phyloP scores from a whole-genome alignment of 2,113 vertebrate species.

The Cynoglossus semilaevis region DNA sequence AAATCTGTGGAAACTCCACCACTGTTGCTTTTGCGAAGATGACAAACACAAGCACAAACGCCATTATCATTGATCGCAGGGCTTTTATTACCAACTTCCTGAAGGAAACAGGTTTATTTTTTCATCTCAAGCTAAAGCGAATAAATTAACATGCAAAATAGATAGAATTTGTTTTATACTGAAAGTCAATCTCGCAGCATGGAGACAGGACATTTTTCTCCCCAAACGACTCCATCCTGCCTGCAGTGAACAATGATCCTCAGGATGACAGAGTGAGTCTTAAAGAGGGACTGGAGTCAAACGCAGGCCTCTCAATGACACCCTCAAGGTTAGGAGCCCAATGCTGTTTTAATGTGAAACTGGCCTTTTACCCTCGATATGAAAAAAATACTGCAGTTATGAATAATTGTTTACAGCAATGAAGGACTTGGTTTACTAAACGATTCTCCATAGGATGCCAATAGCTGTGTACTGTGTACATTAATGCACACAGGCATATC shows the following conservation, averaged over 20 bases:
- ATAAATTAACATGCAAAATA: slow-evolving; percentile 78
- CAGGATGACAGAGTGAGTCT: slow-evolving; percentile 64
- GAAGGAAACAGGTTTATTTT: slow-evolving; percentile 64
- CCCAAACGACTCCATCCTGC: slow-evolving; percentile 40
- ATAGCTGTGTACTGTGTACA: no score
- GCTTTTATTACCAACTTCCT: slow-evolving; percentile 84
- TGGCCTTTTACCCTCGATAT: slow-evolving; percentile 4
- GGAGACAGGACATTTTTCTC: slow-evolving; percentile 62
- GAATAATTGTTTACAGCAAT: slow-evolving; percentile 1
- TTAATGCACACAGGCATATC: no score
- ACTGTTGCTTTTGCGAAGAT: slow-evolving; percentile 79
- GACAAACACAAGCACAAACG: slow-evolving; percentile 81
- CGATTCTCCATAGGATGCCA: no score
- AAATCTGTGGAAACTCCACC: slow-evolving; percentile 79
- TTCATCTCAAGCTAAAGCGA: slow-evolving; percentile 52
- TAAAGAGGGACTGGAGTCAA: slow-evolving; percentile 60
- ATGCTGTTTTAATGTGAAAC: slow-evolving; percentile 54
- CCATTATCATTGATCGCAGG: slow-evolving; percentile 81
- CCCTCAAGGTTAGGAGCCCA: slow-evolving; percentile 63
- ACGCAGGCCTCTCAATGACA: slow-evolving; percentile 66
- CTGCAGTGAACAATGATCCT: slow-evolving; percentile 54
- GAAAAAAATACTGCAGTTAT: slow-evolving; percentile 9
- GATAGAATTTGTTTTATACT: slow-evolving; percentile 59
- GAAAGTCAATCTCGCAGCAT: slow-evolving; percentile 58
- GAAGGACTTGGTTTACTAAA: neutral